Evolutionary conservation across 2,888 invertebrate genomes (phyloP), one percentile per base, ranked within the genome.

Genomic region (Thera obeliscata): DNA sequence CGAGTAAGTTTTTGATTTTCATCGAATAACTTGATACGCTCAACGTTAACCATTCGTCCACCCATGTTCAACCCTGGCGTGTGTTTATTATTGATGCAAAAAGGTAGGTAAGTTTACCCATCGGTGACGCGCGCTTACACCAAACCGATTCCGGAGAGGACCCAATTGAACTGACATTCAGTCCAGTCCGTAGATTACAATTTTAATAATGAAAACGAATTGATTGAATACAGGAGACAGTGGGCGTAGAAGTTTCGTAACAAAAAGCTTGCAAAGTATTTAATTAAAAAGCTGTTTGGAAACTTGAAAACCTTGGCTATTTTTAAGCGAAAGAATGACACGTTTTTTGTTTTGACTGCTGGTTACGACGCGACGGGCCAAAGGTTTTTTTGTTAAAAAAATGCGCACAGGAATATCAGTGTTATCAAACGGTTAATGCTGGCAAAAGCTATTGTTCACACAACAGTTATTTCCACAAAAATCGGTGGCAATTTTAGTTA

Each of bases 21-120:
- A 22, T 22, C 22, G 22, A 22, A 22, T 22, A 46, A 46, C 7
- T 46, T 9, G 43, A 46, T 8, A 46, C 8, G 9, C 9, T 9
- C 9, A 9, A 46, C 2, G 9, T 2, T 1, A 9, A 46, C 43
- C 43, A 9, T 46, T 46, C 43, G 9, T 46, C 43, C 43, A 9
- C 8, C 43, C 43, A 46, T 46, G 43, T 46, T n/a, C 52, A 52
- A 46, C 49, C n/a, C 61, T 46, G 61, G 33, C 36, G 35, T 22
- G n/a, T 43, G n/a, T 68, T 58, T 43, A 64, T 60, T 68, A 68
- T 68, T 61, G 49, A 64, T 58, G 36, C 57, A 22, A 64, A 68
- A 57, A 58, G 68, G 64, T 55, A 58, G 68, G 61, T 58, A 58
- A 65, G 48, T 22, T 58, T 41, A 11, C 11, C 67, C 56, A 50